Evolutionary conservation across 2,113 vertebrate genomes (phyloP).

Genomic region (Percopsis transmontana): DNA sequence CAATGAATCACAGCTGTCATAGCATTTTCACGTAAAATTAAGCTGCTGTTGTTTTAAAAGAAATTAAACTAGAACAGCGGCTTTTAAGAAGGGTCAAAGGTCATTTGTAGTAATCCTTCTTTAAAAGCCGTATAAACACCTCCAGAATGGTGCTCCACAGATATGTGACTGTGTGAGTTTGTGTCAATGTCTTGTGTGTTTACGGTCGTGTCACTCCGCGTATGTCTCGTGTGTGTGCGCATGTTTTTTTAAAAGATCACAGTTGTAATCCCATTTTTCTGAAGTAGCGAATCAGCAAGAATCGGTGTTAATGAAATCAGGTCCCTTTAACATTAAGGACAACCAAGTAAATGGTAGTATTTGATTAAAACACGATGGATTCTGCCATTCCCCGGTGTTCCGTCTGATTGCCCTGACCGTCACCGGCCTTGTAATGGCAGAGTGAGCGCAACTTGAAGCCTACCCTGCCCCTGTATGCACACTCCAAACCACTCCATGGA

Average conservation of each 20-base stretch:
- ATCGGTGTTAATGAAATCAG: constrained; percentile 20
- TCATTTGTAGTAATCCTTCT: constrained; percentile 12
- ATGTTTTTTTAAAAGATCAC: constrained; percentile 5
- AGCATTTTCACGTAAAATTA: constrained; percentile 33
- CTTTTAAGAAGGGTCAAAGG: constrained; percentile 23
- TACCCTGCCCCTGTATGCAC: constrained; percentile 23
- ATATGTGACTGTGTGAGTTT: constrained; percentile 3
- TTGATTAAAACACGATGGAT: constrained; percentile 50
- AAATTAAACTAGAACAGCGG: constrained; percentile 9
- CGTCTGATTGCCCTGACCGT: constrained; percentile 54
- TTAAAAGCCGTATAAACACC: constrained; percentile 24
- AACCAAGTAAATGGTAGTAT: constrained; percentile 31
- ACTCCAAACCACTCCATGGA: constrained; percentile 40
- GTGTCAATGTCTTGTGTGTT: background rate
- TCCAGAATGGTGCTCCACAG: background rate
- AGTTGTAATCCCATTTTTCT: constrained; percentile 10
- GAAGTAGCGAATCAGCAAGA: background rate
- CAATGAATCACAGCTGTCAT: constrained; percentile 46
- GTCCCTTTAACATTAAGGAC: constrained; percentile 43
- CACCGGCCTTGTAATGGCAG: constrained; percentile 46
- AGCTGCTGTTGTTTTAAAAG: constrained; percentile 26
- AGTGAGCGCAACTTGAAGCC: constrained; percentile 31
- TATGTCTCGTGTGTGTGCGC: constrained; percentile 1
- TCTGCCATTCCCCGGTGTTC: constrained; percentile 35
- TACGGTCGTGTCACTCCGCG: too few relatives aligned